These are phyloP conservation scores for Scylla paramamosain DNA, from an alignment of 1,140 invertebrate genomes.

Conservation along the genomic window DNA sequence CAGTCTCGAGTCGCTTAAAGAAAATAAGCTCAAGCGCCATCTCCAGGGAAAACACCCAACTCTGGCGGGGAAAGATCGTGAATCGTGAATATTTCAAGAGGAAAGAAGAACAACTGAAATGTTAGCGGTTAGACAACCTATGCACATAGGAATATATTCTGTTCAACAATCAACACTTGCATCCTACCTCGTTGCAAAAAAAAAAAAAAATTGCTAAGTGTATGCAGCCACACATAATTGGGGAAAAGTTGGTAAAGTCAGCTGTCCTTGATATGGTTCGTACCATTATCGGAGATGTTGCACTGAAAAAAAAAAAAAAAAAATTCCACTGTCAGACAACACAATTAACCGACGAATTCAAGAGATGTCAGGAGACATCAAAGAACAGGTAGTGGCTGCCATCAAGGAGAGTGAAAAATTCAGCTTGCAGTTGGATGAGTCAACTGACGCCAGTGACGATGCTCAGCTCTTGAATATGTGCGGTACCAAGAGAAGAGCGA, in stretches of 20 bases:
- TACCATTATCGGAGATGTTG: background rate
- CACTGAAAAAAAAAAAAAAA: background rate
- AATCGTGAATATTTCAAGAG: no score
- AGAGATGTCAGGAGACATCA: background rate
- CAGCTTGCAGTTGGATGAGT: background rate
- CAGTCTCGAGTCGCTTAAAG: no score
- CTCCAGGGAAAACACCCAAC: no score
- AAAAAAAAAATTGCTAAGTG: background rate
- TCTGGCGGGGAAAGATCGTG: no score
- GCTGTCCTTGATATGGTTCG: background rate
- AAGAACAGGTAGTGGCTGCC: background rate
- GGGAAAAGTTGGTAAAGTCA: background rate
- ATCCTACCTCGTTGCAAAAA: slow-evolving; percentile 1
- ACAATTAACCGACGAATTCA: background rate
- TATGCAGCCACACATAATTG: slow-evolving; percentile 2
- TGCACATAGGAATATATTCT: no score
- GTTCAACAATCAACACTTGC: background rate
- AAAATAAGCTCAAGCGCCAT: no score
- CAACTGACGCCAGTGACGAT: background rate
- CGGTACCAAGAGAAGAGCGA: background rate
- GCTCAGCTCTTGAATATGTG: background rate
- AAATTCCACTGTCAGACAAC: background rate
- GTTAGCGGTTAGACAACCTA: no score
- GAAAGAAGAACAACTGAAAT: no score
- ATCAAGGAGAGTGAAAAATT: background rate